These are phyloP conservation scores for Eupeodes luniger DNA, from an alignment of 2,888 invertebrate species.

Conservation along the genomic window DNA sequence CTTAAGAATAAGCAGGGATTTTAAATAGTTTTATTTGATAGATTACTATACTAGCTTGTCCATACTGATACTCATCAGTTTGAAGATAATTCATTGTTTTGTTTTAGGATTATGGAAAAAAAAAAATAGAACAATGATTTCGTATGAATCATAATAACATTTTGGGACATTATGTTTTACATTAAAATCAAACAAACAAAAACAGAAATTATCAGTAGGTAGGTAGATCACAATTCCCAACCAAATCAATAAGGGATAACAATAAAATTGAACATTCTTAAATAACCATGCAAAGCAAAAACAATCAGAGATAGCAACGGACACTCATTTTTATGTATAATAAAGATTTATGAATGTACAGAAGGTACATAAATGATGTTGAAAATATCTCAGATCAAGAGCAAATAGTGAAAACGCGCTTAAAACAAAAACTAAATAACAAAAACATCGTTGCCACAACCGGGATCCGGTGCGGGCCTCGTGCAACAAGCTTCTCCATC, in stretches of 20 bases:
- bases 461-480: too few species aligned
- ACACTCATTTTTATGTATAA: background rate
- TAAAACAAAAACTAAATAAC: too few species aligned
- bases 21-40: background rate
- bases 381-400: too few species aligned
- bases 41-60: background rate
- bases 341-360: too few species aligned
- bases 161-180: background rate
- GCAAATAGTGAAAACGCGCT: too few species aligned
- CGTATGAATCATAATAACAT: background rate
- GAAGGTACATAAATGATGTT: too few species aligned
- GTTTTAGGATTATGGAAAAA: background rate
- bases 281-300: background rate
- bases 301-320: background rate
- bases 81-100: background rate
- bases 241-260: background rate
- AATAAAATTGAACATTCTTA: background rate
- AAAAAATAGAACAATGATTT: background rate
- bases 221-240: background rate
- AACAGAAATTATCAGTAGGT: conserved; percentile 4
- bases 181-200: conserved; percentile 8
- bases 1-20: background rate
- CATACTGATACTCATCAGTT: background rate
- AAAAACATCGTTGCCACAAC: too few species aligned
- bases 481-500: too few species aligned